Base-by-base conservation (phyloP, 2,113 vertebrate genomes). In the Corythoichthys haematopterus region DNA sequence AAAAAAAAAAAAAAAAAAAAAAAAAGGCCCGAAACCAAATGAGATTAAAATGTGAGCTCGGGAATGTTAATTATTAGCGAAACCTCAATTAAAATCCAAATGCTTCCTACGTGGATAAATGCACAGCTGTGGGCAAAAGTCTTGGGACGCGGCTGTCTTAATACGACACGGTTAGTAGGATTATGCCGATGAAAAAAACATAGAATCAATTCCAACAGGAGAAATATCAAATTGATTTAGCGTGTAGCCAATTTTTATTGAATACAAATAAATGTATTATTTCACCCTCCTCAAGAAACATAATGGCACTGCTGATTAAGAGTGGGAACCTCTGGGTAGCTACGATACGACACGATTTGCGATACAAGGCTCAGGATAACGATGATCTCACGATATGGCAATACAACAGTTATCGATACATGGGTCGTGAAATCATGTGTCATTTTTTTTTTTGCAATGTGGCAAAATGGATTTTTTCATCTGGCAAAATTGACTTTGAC, bases 61-160 rank as follows among this genome's bases (percentile, higher is more conserved):
- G 52, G 55, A 57, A 57, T 57, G 55, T 57, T 57, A 57, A 57
- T 57, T 57, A 57, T 57, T 57, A 36, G 33, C 33, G 55, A 57
- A 57, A 35, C 55, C 55, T 57, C 55, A 57, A 57, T 57, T 57
- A 57, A 57, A 57, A 57, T 57, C 12, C 4, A 57, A 57, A 57
- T 36, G 55, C 33, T 57, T 36, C 33, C 33, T 6, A 36, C 14
- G 35, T 57, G 35, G 35, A 57, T 33, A 33, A 55, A 55, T 35
- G 33, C 33, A 37, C 12, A 36, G 55, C 55, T 33, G 12, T 57
- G 55, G 13, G 55, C 33, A 36, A 57, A 57, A 57, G 33, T 57
- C 33, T 36, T 36, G 55, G 6, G 55, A 57, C 12, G 13, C 12
- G 33, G 6, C 33, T 2, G 35, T 33, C 13, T 57, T 14, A 57